Base-by-base conservation (phyloP, 2,113 vertebrate genomes). In the Anolis carolinensis region DNA sequence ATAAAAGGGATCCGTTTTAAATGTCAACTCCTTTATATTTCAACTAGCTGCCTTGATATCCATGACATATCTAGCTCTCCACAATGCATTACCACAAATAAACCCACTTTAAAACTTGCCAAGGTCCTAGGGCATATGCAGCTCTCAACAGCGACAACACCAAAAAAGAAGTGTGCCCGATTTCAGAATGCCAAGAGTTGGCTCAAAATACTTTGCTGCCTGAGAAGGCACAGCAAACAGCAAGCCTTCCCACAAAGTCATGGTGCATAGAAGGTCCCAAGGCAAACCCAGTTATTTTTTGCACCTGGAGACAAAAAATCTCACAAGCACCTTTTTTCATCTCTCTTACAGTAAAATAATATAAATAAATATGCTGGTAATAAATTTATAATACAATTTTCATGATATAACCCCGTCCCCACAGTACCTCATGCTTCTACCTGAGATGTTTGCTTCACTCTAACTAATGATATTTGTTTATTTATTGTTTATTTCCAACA, bases 1-100 rank as follows among this genome's bases (percentile, higher is more conserved):
- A 91, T 81, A 86, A 93, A 90, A 94, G 79, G 88, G 87, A 88
- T 94, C 72, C 8, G 79, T 39, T 18, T 91, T 93, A 93, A 94
- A 93, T 86, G 84, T 71, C 77, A 76, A 36, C 87, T 89, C 91
- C 39, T 86, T 80, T 91, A 32, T 72, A 82, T 25, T 63, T 87
- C 79, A 81, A 81, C 81, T 73, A 90, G 87, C 83, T 90, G 85
- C 50, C 74, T 78, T 76, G 62, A 68, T 91, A 85, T 0, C 0
- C 80, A 23, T 82, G 80, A 77, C 87, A 75, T 78, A 88, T 85
- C 83, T 89, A 87, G 52, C 81, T 20, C 9, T 62, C 78, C 55
- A 36, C 25, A 81, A 74, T 0, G 21, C 55, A 62, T 73, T 48
- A 27, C n/a, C 85, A 81, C 39, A 67, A 67, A 52, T 36, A 79